Base-by-base conservation (phyloP, 1,140 invertebrate genomes). In the Drosophila seguyi region DNA sequence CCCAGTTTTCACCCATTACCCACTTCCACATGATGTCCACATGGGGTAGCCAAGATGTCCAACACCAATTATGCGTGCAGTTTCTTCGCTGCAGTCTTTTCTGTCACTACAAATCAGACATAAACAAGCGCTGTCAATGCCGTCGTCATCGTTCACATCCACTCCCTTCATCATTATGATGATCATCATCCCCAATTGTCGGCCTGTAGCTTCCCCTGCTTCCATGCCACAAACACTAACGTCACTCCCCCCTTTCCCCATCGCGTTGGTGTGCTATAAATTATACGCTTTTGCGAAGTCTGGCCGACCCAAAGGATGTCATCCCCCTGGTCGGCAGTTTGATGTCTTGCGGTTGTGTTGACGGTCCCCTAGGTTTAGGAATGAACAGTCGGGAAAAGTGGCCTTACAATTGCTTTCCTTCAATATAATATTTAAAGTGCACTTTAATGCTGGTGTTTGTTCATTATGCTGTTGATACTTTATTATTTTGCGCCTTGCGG, bases 271-370 rank as follows among this genome's bases (percentile, higher is more conserved):
- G 71, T 55, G 71, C 63, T 76, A 83, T 76, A 87, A 87, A 87
- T 87, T 87, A 87, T 82, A 87, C 60, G 75, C 63, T 75, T 79
- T 76, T 87, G 79, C 83, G 39, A 78, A 81, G 68, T 66, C 53
- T 55, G 29, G 41, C 42, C 57, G 48, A 25, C 22, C 44, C 13
- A 29, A 36, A 52, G 31, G 18, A 55, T 34, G 34, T 3, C 41
- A 14, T 16, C 11, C 34, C 36, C 14, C 22, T 13, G 14, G 20
- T 55, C 14, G 34, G 36, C 66, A 82, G 75, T 79, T 88, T 87
- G 83, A 87, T 82, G 83, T 80, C 80, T 87, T 87, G 83, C 68
- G 83, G 83, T 87, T 83, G 59, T 75, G 67, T 71, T 76, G 60
- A 71, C 63, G 59, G 60, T 65, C 56, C 57, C 50, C 36, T 59